Percentiles rank a stretch among this genome's conserved stretches.
Evolutionary conservation across 2,113 vertebrate species (phyloP).

Genomic region (Nibea albiflora): DNA sequence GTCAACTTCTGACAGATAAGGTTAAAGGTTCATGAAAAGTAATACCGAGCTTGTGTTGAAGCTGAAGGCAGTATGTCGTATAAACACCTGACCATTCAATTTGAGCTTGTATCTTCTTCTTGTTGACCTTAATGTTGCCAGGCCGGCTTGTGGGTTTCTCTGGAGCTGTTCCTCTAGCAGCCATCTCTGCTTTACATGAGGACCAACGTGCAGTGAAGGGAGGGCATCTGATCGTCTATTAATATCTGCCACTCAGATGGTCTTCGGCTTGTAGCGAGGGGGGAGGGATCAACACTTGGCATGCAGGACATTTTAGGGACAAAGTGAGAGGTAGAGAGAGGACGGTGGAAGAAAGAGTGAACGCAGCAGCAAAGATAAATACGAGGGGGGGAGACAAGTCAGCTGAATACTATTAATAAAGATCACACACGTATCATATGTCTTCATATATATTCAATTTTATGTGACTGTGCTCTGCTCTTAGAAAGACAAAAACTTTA

Average conservation of each 20-base stretch:
- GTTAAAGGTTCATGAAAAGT: too few relatives aligned
- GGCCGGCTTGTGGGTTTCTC: not conserved
- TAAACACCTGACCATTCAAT: too few relatives aligned
- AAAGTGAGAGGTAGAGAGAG: not conserved
- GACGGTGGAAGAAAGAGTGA: conserved; percentile 16
- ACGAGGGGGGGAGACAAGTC: not conserved
- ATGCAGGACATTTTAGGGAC: conserved; percentile 31
- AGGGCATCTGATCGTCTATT: conserved; percentile 57
- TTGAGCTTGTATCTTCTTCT: too few relatives aligned
- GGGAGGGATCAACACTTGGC: conserved; percentile 22
- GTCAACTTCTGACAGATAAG: too few relatives aligned
- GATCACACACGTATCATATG: not conserved
- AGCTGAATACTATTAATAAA: not conserved
- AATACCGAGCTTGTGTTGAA: too few relatives aligned
- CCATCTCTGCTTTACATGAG: not conserved
- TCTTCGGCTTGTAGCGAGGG: conserved; percentile 13
- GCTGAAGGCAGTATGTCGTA: too few relatives aligned
- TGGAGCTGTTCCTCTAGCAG: conserved; percentile 10
- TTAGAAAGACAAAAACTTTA: not conserved
- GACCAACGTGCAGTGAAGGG: conserved; percentile 20
- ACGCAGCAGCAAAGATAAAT: conserved; percentile 36
- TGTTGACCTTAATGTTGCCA: too few relatives aligned
- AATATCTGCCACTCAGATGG: conserved; percentile 64
- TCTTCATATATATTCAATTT: not conserved
- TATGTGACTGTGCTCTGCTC: not conserved